phyloP scores from a whole-genome alignment of 2,113 vertebrate species.

The Catharus fuscescens region DNA sequence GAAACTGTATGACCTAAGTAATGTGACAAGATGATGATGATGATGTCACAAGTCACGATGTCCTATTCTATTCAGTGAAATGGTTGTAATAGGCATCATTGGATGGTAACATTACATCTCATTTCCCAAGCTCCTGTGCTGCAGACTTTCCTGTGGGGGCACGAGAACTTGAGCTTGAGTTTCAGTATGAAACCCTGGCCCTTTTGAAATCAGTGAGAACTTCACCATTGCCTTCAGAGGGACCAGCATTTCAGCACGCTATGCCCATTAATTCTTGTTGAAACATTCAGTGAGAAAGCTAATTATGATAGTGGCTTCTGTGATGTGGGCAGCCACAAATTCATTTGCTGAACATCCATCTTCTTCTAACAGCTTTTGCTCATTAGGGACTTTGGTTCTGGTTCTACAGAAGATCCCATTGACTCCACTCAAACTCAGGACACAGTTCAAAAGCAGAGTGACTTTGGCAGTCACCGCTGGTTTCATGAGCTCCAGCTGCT shows the following conservation, averaged over 20 bases:
- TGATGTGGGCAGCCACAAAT: slow-evolving; percentile 49
- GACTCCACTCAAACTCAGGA: neutral
- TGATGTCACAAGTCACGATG: neutral
- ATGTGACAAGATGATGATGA: neutral
- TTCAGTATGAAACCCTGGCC: neutral
- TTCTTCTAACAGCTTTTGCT: slow-evolving; percentile 28
- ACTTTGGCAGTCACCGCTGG: neutral
- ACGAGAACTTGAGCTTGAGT: neutral
- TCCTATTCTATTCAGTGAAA: neutral
- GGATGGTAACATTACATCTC: neutral
- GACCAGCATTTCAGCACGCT: neutral
- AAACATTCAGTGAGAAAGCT: neutral
- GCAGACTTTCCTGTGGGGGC: neutral
- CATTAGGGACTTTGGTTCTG: neutral
- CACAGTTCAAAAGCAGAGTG: neutral
- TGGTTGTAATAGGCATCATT: neutral
- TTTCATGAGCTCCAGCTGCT: neutral
- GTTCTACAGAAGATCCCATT: neutral
- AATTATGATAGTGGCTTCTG: slow-evolving; percentile 36
- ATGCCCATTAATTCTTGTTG: slow-evolving; percentile 1
- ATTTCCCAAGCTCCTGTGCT: neutral
- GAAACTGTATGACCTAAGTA: neutral
- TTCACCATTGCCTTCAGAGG: slow-evolving; percentile 6
- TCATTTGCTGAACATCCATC: slow-evolving; percentile 22
- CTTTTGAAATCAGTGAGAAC: slow-evolving; percentile 34